Evolutionary conservation across 1,140 invertebrate species (phyloP).

Genomic region (Drosophila tsacasi): DNA sequence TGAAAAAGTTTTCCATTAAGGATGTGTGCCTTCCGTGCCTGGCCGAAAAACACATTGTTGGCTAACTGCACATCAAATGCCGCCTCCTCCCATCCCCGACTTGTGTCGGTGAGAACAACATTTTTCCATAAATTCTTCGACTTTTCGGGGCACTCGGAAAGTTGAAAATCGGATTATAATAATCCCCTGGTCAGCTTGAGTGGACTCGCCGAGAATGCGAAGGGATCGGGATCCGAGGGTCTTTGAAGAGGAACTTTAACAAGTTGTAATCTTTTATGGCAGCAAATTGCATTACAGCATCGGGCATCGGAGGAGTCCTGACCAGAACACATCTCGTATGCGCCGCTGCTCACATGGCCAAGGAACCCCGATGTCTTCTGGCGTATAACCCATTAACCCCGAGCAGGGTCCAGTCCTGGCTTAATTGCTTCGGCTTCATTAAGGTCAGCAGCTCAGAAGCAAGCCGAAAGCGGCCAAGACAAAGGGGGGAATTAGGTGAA

Average conservation of each 20-base stretch:
- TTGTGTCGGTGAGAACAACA: slow-evolving; percentile 14
- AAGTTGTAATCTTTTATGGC: slow-evolving; percentile 68
- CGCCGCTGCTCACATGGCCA: slow-evolving; percentile 24
- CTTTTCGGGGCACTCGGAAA: slow-evolving; percentile 48
- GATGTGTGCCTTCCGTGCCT: slow-evolving; percentile 28
- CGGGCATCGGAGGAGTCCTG: neutral
- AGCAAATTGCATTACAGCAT: slow-evolving; percentile 62
- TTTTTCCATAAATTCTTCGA: slow-evolving; percentile 47
- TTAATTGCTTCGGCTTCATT: slow-evolving; percentile 78
- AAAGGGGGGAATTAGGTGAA: slow-evolving; percentile 42
- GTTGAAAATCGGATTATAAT: slow-evolving; percentile 78
- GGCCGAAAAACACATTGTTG: slow-evolving; percentile 51
- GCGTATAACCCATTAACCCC: slow-evolving; percentile 48
- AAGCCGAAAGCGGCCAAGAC: slow-evolving; percentile 21
- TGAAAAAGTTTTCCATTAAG: slow-evolving; percentile 60
- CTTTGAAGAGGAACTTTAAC: slow-evolving; percentile 46
- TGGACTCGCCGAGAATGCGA: slow-evolving; percentile 10
- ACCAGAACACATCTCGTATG: slow-evolving; percentile 19
- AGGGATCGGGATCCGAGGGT: slow-evolving; percentile 8
- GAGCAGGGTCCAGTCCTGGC: slow-evolving; percentile 13
- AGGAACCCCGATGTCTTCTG: slow-evolving; percentile 5
- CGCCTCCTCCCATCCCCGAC: slow-evolving; percentile 6
- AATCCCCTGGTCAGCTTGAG: slow-evolving; percentile 61
- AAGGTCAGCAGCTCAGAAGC: slow-evolving; percentile 48
- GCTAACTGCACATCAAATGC: slow-evolving; percentile 55